Evolutionary conservation across 2,888 invertebrate genomes (phyloP), one percentile per base, ranked within the genome.

Genomic region (Himalopsyche japonica): DNA sequence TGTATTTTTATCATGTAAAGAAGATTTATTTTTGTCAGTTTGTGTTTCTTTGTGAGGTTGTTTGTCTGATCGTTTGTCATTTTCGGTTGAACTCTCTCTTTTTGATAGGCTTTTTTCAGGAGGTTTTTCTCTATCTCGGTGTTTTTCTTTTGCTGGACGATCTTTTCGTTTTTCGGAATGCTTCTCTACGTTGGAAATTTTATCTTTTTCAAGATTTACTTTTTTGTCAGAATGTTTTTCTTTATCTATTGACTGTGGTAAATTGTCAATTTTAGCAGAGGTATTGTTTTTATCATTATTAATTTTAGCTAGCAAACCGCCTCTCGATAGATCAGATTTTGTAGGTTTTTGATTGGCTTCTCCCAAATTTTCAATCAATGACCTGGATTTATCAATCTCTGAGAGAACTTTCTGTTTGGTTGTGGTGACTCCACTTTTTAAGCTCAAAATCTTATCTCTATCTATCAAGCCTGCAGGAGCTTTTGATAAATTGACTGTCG

Each of bases 161-260:
- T 87, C 64, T 37, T 27, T 81, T 84, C 87, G 88, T 84, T 88
- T 88, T 34, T 88, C 87, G 48, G 88, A 88, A 81, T 86, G 89
- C 82, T 90, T 88, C 87, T 90, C 91, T 64, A 88, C 89, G 83
- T 90, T 88, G 85, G 89, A 89, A 87, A 88, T 88, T 86, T 87
- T 89, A 81, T 87, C 88, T 87, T 89, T 87, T 70, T 87, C 88
- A 15, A 89, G 88, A 84, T 88, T 30, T 82, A 57, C 87, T 88
- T 89, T 89, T 80, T 88, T 88, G 30, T 86, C 87, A 47, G 30
- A 70, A 10, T 64, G 10, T 1, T 24, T 64, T 64, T 64, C 64
- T 64, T 64, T 64, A 8, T 64, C 89, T 80, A 88, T 88, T 79
- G 88, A 87, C 15, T 85, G 88, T 89, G 79, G 15, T 43, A 43